Percentiles rank a stretch among this genome's conserved stretches.
Evolutionary conservation across 2,888 invertebrate species (phyloP).

Genomic region (Pocota personata): DNA sequence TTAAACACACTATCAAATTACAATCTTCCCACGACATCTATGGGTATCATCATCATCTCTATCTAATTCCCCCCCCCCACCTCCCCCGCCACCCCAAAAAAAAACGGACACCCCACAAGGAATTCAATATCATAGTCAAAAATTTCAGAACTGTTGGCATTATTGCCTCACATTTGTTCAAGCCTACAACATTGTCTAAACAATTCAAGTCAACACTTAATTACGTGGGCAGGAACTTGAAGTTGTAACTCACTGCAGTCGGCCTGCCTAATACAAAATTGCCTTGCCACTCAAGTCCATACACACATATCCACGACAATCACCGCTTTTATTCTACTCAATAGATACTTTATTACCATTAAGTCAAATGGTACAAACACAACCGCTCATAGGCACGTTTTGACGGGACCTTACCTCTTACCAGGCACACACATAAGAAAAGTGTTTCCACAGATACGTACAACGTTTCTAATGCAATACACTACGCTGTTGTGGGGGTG

Average conservation of each 20-base stretch:
- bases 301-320: not conserved
- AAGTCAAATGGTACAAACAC: conserved; percentile 16
- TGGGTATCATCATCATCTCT: not conserved
- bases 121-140: conserved; percentile 27
- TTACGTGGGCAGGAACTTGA: conserved; percentile 59
- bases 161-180: conserved; percentile 30
- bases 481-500: conserved; percentile 15
- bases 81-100: no score
- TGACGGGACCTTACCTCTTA: conserved; percentile 28
- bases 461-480: conserved; percentile 9
- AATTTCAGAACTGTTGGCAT: conserved; percentile 7
- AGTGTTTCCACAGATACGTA: not conserved
- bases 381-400: conserved; percentile 8
- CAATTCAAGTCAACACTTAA: conserved; percentile 65
- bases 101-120: not conserved
- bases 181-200: conserved; percentile 36
- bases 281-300: not conserved
- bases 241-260: conserved; percentile 27
- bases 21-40: not conserved
- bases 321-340: conserved; percentile 28
- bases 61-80: not conserved
- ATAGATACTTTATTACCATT: conserved; percentile 44
- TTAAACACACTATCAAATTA: not conserved
- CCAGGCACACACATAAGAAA: not conserved
- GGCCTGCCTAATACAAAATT: not conserved